Percentiles rank a stretch among this genome's conserved stretches.
Evolutionary conservation across 2,888 invertebrate genomes (phyloP).

Genomic region (Cosmia trapezina): DNA sequence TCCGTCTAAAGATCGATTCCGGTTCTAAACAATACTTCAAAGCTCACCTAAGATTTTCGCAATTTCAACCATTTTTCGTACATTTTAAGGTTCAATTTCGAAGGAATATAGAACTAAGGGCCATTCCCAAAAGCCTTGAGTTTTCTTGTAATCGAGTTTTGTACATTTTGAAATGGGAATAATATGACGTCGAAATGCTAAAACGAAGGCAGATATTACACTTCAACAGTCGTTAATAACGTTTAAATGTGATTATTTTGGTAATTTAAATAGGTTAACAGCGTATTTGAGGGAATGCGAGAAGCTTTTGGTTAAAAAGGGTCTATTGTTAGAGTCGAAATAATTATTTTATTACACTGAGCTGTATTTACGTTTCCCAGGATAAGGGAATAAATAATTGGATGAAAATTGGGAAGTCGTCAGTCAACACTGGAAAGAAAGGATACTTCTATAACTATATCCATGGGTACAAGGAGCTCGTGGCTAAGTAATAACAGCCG

Average conservation of each 20-base stretch:
- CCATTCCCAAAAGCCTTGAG: conserved; percentile 21
- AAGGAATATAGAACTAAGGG: background rate
- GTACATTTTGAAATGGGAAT: conserved; percentile 42
- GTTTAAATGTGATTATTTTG: conserved; percentile 33
- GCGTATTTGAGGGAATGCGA: background rate
- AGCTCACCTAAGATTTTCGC: background rate
- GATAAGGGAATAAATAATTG: background rate
- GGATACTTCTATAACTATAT: background rate
- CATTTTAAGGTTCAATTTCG: conserved; percentile 9
- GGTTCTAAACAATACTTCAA: conserved; percentile 3
- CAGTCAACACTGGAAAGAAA: background rate
- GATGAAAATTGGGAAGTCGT: background rate
- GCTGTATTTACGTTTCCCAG: background rate
- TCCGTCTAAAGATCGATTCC: background rate
- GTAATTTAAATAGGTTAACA: conserved; percentile 28
- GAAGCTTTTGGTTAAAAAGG: conserved; percentile 10
- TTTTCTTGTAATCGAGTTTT: conserved; percentile 45
- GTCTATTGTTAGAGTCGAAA: background rate
- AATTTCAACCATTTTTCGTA: fast-evolving
- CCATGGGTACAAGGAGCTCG: background rate
- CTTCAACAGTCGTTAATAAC: conserved; percentile 31
- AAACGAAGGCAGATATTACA: conserved; percentile 18
- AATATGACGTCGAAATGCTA: conserved; percentile 31
- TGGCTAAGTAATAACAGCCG: no score
- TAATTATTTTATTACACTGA: conserved; percentile 15